Conservation (phyloP, 2,888 invertebrate genomes). For the Lottia gigantea region DNA sequence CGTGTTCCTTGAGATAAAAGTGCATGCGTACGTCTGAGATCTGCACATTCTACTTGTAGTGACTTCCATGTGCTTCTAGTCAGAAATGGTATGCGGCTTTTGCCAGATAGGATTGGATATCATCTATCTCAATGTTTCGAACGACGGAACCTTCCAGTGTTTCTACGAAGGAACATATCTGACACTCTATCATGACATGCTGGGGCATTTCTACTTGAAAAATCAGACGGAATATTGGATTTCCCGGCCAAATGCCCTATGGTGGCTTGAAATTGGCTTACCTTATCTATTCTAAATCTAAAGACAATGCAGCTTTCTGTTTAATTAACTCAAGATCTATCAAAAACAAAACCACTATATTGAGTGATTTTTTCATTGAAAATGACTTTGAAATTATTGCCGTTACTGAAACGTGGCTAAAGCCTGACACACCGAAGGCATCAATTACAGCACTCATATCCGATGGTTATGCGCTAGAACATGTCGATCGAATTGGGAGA, state of each 20-base stretch:
- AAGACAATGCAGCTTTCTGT: too few relatives aligned
- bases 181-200: constrained; percentile 31
- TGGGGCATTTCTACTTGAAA: constrained; percentile 33
- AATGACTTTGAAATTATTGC: too few relatives aligned
- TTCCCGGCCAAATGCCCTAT: constrained; percentile 28
- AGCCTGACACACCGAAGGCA: too few relatives aligned
- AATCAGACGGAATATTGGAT: constrained; percentile 35
- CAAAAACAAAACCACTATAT: too few relatives aligned
- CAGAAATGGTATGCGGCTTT: constrained; percentile 28
- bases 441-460: too few relatives aligned
- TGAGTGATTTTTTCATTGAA: too few relatives aligned
- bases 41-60: constrained; percentile 37
- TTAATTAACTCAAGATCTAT: too few relatives aligned
- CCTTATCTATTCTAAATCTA: constrained; percentile 33
- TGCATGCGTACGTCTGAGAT: constrained; percentile 36
- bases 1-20: constrained; percentile 40
- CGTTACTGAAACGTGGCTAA: too few relatives aligned
- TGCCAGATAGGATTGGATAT: constrained; percentile 30
- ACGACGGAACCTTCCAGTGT: constrained; percentile 35
- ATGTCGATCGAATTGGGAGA: too few relatives aligned
- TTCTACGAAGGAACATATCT: constrained; percentile 31
- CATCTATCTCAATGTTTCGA: constrained; percentile 6
- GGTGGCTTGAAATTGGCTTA: constrained; percentile 28
- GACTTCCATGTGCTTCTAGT: constrained; percentile 33
- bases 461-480: too few relatives aligned